Evolutionary conservation across 2,113 vertebrate species (phyloP).

Genomic region (Riparia riparia): DNA sequence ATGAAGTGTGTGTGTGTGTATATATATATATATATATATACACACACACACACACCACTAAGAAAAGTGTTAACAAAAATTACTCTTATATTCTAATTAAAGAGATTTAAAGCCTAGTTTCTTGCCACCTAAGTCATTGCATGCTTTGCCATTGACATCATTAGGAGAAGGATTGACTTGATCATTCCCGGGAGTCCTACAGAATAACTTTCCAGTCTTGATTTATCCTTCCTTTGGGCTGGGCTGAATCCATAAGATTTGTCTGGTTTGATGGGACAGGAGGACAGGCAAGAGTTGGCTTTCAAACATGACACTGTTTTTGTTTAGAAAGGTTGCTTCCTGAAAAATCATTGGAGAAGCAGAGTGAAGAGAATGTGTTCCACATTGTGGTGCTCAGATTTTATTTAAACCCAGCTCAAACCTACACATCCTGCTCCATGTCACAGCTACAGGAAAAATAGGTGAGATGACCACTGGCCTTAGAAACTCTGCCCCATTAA

Average conservation of each 20-base stretch:
- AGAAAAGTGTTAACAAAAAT: constrained; percentile 41
- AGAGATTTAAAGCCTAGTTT: constrained; percentile 56
- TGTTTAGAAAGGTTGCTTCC: not conserved
- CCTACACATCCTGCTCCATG: not conserved
- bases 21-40: not conserved
- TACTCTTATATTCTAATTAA: constrained; percentile 40
- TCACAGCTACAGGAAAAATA: not conserved
- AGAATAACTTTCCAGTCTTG: not conserved
- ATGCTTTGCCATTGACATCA: constrained; percentile 36
- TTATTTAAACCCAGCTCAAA: not conserved
- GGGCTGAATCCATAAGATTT: not conserved
- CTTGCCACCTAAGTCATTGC: constrained; percentile 20
- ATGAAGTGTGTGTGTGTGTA: not conserved
- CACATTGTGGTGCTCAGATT: not conserved
- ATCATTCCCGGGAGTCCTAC: not conserved
- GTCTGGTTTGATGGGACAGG: not conserved
- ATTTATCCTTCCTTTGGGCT: not conserved
- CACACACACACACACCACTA: not conserved
- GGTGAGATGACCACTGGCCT: not conserved
- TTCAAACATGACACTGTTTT: not conserved
- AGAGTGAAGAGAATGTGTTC: not conserved
- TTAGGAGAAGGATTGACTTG: constrained; percentile 33
- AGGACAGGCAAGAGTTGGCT: not conserved
- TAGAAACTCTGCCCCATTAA: not conserved
- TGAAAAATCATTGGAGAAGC: not conserved